Percentiles rank a stretch among this genome's conserved stretches.
Conservation (phyloP, 2,888 invertebrate genomes). For the Zygogramma bicolorata region DNA sequence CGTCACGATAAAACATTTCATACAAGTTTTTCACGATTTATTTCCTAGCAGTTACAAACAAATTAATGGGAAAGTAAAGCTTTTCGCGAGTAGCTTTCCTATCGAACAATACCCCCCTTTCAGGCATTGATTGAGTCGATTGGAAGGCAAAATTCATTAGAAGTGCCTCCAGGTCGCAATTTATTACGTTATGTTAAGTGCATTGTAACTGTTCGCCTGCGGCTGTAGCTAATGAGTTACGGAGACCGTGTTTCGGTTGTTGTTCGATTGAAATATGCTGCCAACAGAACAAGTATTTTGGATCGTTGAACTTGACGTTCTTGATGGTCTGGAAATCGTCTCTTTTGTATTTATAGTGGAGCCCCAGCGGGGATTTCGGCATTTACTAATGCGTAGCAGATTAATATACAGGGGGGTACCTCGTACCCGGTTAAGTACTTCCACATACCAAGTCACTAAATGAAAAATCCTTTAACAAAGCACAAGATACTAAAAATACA, state of each 20-base stretch:
- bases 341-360: too few relatives aligned
- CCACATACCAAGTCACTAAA: too few relatives aligned
- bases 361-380: too few relatives aligned
- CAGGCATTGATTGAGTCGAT: background rate
- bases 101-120: background rate
- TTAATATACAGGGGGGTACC: too few relatives aligned
- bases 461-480: too few relatives aligned
- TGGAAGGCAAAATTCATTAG: background rate
- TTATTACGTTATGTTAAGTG: background rate
- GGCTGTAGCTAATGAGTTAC: background rate
- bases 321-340: too few relatives aligned
- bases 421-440: too few relatives aligned
- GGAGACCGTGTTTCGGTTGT: background rate
- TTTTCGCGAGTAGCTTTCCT: background rate
- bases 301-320: too few relatives aligned
- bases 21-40: background rate
- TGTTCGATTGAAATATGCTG: background rate
- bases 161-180: background rate
- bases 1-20: slow-evolving; percentile 1
- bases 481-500: too few relatives aligned
- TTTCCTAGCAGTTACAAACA: slow-evolving; percentile 3
- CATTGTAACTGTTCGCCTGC: background rate
- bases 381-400: too few relatives aligned
- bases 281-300: background rate
- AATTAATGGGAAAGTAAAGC: background rate